Conservation (phyloP, 2,113 vertebrate species). For the Halichoerus grypus region DNA sequence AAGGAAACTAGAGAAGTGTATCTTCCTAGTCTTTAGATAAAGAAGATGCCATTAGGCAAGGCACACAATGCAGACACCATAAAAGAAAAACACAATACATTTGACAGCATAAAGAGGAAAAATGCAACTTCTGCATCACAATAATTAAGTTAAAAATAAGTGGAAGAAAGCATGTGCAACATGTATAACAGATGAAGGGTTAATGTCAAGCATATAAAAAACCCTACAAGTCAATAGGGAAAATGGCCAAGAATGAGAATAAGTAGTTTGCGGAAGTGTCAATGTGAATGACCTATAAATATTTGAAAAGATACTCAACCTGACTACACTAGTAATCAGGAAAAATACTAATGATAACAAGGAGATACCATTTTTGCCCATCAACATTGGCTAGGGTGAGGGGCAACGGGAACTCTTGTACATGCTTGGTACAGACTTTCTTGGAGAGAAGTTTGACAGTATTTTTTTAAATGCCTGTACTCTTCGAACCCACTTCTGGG, state of each 20-base stretch:
- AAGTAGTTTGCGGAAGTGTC: background rate
- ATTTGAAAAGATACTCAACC: background rate
- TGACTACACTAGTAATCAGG: background rate
- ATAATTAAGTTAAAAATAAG: background rate
- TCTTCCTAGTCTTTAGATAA: background rate
- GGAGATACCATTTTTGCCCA: background rate
- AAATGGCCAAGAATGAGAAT: background rate
- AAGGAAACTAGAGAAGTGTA: background rate
- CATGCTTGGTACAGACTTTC: background rate
- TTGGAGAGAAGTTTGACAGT: background rate
- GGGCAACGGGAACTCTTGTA: background rate
- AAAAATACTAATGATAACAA: background rate
- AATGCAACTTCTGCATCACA: background rate
- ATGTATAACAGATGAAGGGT: background rate
- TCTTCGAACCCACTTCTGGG: background rate
- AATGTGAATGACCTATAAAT: background rate
- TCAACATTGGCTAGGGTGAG: background rate
- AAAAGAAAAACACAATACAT: background rate
- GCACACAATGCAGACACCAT: background rate
- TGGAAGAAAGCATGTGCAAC: background rate
- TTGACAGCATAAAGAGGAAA: constrained; percentile 11
- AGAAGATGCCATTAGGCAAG: background rate
- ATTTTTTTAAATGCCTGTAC: background rate
- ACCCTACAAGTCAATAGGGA: background rate
- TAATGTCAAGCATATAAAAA: background rate